Conservation (phyloP, 2,113 vertebrate genomes). For the Brienomyrus longianalis region DNA sequence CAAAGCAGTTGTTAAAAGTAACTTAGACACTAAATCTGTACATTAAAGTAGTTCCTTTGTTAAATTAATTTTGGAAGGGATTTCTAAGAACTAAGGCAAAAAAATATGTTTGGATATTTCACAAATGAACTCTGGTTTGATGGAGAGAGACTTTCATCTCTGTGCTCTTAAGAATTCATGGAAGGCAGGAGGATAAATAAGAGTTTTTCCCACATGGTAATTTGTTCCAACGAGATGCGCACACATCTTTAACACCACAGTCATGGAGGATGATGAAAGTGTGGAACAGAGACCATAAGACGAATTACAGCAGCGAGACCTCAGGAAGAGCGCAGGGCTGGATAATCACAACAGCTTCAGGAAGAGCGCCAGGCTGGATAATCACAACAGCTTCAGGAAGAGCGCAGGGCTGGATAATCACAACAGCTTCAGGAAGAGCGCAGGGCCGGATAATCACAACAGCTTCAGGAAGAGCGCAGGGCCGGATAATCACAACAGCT, state of each 20-base stretch:
- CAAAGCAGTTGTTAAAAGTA: not conserved
- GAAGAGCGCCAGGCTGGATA: not conserved
- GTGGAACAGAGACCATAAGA: not conserved
- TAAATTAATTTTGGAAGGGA: not conserved
- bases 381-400: not conserved
- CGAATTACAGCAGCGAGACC: not conserved
- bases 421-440: not conserved
- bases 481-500: not conserved
- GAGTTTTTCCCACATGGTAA: slow-evolving; percentile 8
- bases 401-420: no score
- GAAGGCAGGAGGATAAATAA: not conserved
- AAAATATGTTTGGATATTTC: not conserved
- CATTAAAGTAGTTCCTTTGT: not conserved
- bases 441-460: not conserved
- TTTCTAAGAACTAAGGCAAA: not conserved
- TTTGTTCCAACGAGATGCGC: slow-evolving; percentile 9
- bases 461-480: not conserved
- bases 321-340: not conserved
- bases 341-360: not conserved
- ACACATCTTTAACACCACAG: slow-evolving; percentile 11
- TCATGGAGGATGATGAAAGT: slow-evolving; percentile 12
- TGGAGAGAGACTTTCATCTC: slow-evolving; percentile 2
- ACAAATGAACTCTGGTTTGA: not conserved
- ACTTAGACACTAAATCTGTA: not conserved
- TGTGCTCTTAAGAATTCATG: not conserved